Base-by-base conservation (phyloP, 2,888 invertebrate genomes). In the Mycalesis mineus region DNA sequence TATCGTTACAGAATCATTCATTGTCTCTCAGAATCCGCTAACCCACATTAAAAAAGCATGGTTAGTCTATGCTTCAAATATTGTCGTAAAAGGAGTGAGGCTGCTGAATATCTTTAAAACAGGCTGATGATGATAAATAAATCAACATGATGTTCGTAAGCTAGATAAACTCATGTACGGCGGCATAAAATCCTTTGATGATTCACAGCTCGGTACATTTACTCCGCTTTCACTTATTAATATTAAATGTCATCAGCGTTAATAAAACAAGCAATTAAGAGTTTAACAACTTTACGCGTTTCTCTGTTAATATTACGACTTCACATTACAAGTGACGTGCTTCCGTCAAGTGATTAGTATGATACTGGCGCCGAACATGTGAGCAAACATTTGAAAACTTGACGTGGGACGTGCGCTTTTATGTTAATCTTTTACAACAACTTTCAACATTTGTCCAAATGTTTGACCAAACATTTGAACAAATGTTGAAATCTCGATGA, bases 301-400 rank as follows among this genome's bases (percentile, higher is more conserved):
- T 58, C 45, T 59, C 57, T 53, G 29, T 49, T 62, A 62, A 62
- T 57, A 65, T 60, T 61, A 63, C 50, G 33, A 45, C 53, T 33
- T 39, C 39, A 40, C 22, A 40, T 49, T 33, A 49, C 15, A 33
- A 6, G 41, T 45, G 37, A 28, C 28, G 44, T 36, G 37, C 29
- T 52, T 42, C 52, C 52, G 52, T 52, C 33, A 13, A 22, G 31
- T 47, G 31, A 15, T 31, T 17, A 47, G 15, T 47, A 6, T 44
- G n/a, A 2, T 11, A 11, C 36, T 4, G 31, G 31, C 14, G 11
- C 14, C 39, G 13, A 1, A 14, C 13, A 6, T 39, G 13, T 36
- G 36, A 36, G 36, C 11, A 36, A 36, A 36, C 11, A 36, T 36
- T 36, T 36, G 9, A 11, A 36, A 9, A 36, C 9, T 11, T 36